Evolutionary conservation across 2,797 vertebrate genomes (phyloP).

Genomic region (Pseudopleuronectes americanus): DNA sequence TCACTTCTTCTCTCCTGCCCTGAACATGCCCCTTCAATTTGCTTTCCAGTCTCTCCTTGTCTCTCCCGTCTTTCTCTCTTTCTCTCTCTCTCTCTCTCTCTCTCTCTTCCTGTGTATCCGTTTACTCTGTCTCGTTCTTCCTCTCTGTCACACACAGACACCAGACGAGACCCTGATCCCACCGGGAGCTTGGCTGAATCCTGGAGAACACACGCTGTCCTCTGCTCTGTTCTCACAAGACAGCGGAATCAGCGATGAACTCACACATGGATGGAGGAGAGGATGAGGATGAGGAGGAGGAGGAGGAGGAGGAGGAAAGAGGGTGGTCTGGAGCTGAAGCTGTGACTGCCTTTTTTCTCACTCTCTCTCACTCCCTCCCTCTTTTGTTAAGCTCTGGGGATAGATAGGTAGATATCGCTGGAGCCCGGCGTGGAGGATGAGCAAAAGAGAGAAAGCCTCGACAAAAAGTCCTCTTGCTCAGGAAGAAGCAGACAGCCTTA

Average conservation of each 20-base stretch:
- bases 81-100: constrained; percentile 25
- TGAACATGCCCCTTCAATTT: constrained; percentile 75
- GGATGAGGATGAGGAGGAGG: constrained; percentile 44
- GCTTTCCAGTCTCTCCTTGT: constrained; percentile 66
- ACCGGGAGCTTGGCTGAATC: constrained; percentile 67
- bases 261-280: constrained; percentile 68
- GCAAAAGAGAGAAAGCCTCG: constrained; percentile 54
- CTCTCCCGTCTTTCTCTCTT: constrained; percentile 41
- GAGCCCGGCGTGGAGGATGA: constrained; percentile 70
- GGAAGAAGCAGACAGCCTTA: constrained; percentile 65
- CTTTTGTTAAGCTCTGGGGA: constrained; percentile 78
- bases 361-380: constrained; percentile 66
- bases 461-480: constrained; percentile 68
- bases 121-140: constrained; percentile 48
- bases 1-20: constrained; percentile 70
- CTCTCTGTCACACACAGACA: constrained; percentile 45
- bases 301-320: constrained; percentile 61
- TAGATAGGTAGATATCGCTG: constrained; percentile 75
- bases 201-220: constrained; percentile 65
- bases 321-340: constrained; percentile 78
- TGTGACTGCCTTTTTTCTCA: constrained; percentile 68
- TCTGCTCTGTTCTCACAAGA: constrained; percentile 70
- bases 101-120: constrained; percentile 58
- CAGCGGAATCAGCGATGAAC: constrained; percentile 71
- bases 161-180: constrained; percentile 72